phyloP scores from a whole-genome alignment of 2,888 invertebrate genomes.

The Thereva unica region DNA sequence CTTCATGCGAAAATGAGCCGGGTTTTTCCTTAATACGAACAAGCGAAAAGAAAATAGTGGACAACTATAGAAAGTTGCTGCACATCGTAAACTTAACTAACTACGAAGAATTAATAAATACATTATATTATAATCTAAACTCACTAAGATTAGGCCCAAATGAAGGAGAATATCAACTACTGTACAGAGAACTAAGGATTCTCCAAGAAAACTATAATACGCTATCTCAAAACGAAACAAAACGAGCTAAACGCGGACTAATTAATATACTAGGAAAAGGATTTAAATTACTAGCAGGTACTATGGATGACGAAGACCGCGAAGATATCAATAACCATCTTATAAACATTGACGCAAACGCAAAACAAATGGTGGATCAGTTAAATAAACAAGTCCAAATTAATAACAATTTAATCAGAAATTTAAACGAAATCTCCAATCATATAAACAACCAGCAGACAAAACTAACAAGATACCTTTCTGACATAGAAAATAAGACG shows the following conservation, averaged over 20 bases:
- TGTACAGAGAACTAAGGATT: not conserved
- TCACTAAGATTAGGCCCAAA: constrained; percentile 4
- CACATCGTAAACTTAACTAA: no score
- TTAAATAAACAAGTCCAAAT: not conserved
- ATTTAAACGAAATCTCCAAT: not conserved
- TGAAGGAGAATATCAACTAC: constrained; percentile 1
- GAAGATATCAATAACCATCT: not conserved
- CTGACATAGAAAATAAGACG: not conserved
- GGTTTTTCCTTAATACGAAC: constrained; percentile 3
- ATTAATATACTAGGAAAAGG: constrained; percentile 16
- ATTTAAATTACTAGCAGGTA: not conserved
- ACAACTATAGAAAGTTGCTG: no score
- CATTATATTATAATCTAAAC: constrained; percentile 1
- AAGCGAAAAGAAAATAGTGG: not conserved
- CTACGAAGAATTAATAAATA: no score
- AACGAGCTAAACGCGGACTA: constrained; percentile 3
- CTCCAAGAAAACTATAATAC: not conserved
- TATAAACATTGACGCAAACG: not conserved
- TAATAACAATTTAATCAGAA: not conserved
- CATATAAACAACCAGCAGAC: not conserved
- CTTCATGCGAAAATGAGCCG: not conserved
- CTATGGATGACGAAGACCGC: not conserved
- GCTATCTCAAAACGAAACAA: not conserved
- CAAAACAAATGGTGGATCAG: not conserved
- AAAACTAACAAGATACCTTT: not conserved